These are phyloP conservation scores for Hyles vespertilio DNA, from an alignment of 1,140 invertebrate genomes.

Conservation along the genomic window DNA sequence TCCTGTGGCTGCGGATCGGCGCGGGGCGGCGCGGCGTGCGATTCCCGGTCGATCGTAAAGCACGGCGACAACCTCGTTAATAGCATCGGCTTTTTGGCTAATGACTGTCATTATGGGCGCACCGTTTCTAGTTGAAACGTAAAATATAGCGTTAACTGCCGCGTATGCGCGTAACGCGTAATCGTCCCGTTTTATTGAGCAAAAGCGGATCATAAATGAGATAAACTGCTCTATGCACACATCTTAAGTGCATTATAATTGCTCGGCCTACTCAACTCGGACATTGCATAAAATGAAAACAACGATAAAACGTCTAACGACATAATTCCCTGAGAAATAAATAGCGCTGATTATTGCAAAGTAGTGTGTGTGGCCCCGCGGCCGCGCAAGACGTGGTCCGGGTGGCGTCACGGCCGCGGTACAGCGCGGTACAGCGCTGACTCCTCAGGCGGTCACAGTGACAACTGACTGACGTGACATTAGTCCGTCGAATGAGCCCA, in stretches of 20 bases:
- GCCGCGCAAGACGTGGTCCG: not conserved
- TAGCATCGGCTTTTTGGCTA: conserved; percentile 29
- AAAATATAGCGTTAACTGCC: conserved; percentile 23
- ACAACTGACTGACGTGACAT: conserved; percentile 8
- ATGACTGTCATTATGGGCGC: conserved; percentile 19
- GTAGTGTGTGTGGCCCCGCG: conserved; percentile 21
- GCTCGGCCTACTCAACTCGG: conserved; percentile 23
- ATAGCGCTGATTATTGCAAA: conserved; percentile 38
- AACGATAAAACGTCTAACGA: conserved; percentile 31
- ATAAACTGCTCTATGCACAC: conserved; percentile 25
- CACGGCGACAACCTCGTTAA: conserved; percentile 28
- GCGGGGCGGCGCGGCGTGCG: not conserved
- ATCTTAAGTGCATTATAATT: conserved; percentile 44
- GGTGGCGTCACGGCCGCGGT: no score
- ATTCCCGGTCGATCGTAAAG: conserved; percentile 8
- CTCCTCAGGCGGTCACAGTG: conserved; percentile 2
- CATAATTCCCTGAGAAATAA: conserved; percentile 37
- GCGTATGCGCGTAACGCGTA: conserved; percentile 24
- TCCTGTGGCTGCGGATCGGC: conserved; percentile 2
- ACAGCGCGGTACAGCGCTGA: not conserved
- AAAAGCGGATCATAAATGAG: conserved; percentile 23
- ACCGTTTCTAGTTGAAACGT: conserved; percentile 17
- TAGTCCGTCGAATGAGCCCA: conserved; percentile 5
- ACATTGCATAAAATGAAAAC: conserved; percentile 38
- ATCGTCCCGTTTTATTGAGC: conserved; percentile 29